Conservation (phyloP, 2,113 vertebrate genomes). For the Mormyrus iriodes region DNA sequence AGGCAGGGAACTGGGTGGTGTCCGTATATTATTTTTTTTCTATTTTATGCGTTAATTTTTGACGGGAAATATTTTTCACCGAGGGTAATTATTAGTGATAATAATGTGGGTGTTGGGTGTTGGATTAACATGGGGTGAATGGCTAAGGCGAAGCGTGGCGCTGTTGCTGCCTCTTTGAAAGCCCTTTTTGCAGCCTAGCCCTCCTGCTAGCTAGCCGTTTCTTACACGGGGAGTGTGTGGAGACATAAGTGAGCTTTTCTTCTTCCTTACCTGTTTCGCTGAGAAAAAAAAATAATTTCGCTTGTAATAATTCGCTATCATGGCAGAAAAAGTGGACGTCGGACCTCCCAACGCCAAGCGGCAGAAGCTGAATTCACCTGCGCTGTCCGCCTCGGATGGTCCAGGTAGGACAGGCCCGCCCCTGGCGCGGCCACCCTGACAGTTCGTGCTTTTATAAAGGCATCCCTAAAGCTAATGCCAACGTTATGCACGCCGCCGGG, state of each 20-base stretch:
- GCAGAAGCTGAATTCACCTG: conserved; percentile 89
- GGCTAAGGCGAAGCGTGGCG: conserved; percentile 76
- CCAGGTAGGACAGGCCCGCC: conserved; percentile 70
- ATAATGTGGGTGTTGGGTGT: conserved; percentile 74
- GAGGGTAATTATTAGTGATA: conserved; percentile 51
- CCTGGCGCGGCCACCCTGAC: background rate
- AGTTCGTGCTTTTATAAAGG: background rate
- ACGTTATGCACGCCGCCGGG: background rate
- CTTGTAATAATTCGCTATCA: conserved; percentile 37
- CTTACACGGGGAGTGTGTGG: conserved; percentile 33
- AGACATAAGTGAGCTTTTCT: conserved; percentile 31
- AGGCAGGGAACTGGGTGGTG: background rate
- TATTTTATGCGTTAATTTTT: conserved; percentile 4
- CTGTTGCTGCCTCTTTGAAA: conserved; percentile 80
- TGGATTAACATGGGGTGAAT: conserved; percentile 80
- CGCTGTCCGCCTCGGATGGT: conserved; percentile 81
- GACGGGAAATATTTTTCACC: background rate
- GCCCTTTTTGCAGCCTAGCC: conserved; percentile 43
- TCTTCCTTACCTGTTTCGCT: conserved; percentile 19
- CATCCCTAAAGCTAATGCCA: background rate
- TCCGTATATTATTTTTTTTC: background rate
- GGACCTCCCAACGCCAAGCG: conserved; percentile 90
- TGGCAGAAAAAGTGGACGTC: conserved; percentile 91
- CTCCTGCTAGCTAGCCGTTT: conserved; percentile 47
- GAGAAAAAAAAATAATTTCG: background rate